These are phyloP conservation scores for Holothuria scabra DNA, from an alignment of 53 echinoderm and acorn worm species.

Conservation along the genomic window DNA sequence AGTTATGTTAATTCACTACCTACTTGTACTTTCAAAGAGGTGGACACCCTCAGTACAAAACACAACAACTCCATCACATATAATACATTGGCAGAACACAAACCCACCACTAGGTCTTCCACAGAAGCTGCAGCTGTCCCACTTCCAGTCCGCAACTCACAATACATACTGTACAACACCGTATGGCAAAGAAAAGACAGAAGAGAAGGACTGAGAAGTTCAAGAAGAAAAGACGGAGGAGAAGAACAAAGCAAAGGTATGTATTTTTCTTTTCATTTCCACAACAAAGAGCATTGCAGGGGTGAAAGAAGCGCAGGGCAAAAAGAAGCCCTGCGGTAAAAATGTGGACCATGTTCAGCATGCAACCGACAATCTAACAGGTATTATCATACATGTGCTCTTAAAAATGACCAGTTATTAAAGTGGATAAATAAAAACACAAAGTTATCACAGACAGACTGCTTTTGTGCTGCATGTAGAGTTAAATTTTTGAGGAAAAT, in stretches of 20 bases:
- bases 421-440: not conserved
- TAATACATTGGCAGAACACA: not conserved
- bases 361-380: not conserved
- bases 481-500: too few species aligned
- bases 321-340: not conserved
- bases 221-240: too few species aligned
- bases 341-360: not conserved
- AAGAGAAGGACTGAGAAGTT: too few species aligned
- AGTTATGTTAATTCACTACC: not conserved
- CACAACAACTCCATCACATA: constrained; percentile 7
- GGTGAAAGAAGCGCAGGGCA: not conserved
- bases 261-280: not conserved
- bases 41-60: not conserved
- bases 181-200: too few species aligned
- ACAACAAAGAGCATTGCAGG: not conserved
- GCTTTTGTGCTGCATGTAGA: too few species aligned
- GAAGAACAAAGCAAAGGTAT: too few species aligned
- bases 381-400: not conserved
- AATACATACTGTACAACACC: too few species aligned
- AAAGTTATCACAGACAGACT: constrained; percentile 14
- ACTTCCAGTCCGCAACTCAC: too few species aligned
- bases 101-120: constrained; percentile 13
- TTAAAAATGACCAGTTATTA: not conserved
- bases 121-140: too few species aligned
- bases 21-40: too few species aligned